A percentile compares a stretch with the other conserved stretches of the same genome.
Evolutionary conservation across 2,888 invertebrate genomes (phyloP).

Genomic region (Seira ritae): DNA sequence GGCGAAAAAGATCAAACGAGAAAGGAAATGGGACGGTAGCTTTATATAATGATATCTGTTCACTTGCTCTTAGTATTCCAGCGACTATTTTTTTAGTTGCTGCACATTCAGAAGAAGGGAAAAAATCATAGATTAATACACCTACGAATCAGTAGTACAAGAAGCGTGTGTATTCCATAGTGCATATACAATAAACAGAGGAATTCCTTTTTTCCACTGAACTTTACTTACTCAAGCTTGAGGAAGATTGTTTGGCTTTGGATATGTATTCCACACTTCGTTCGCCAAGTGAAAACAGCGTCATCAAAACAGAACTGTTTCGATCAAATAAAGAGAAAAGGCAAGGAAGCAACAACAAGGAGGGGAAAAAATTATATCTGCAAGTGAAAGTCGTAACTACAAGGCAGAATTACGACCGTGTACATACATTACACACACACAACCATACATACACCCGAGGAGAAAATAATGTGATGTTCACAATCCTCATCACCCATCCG

Average conservation of each 20-base stretch:
- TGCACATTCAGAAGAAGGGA: neutral
- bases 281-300: conserved; percentile 45
- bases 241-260: conserved; percentile 22
- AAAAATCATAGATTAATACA: conserved; percentile 15
- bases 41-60: conserved; percentile 22
- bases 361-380: conserved; percentile 41
- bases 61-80: neutral
- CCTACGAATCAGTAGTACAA: neutral
- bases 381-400: conserved; percentile 56
- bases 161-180: neutral
- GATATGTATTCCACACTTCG: conserved; percentile 2
- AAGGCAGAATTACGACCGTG: conserved; percentile 33
- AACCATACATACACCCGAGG: neutral
- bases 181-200: conserved; percentile 9
- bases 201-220: conserved; percentile 5
- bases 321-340: conserved; percentile 38
- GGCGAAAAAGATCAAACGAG: conserved; percentile 60
- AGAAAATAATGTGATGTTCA: neutral
- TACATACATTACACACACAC: conserved; percentile 8
- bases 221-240: conserved; percentile 15
- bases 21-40: conserved; percentile 59
- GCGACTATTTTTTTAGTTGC: neutral
- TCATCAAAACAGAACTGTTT: conserved; percentile 38
- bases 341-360: too few relatives aligned
- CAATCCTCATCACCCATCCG: conserved; percentile 19